phyloP scores from a whole-genome alignment of 2,797 vertebrate species.

The Scolopax rusticola region DNA sequence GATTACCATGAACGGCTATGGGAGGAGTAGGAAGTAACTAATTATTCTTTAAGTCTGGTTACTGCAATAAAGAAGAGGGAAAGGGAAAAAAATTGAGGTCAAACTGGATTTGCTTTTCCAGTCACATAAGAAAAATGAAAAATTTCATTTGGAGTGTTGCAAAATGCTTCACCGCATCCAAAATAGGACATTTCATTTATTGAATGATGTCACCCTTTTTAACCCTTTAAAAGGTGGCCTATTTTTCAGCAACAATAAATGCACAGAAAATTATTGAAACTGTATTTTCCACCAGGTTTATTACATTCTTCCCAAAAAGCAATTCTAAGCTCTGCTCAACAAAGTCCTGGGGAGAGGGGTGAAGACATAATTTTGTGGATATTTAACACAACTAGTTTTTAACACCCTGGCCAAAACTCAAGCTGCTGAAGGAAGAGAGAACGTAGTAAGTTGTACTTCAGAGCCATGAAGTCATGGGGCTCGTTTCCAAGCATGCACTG shows the following conservation, averaged over 20 bases:
- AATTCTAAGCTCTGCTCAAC: background rate
- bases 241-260: background rate
- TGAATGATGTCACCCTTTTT: background rate
- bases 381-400: background rate
- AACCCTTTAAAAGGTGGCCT: background rate
- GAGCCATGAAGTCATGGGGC: background rate
- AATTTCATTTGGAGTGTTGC: background rate
- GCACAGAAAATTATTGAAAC: background rate
- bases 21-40: background rate
- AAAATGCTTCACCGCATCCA: conserved; percentile 13
- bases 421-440: background rate
- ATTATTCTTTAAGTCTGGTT: background rate
- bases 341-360: background rate
- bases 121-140: background rate
- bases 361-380: background rate
- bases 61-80: background rate
- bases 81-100: background rate
- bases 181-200: background rate
- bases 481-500: background rate
- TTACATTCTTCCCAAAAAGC: background rate
- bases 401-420: background rate
- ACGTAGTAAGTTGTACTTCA: background rate
- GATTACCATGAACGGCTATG: background rate
- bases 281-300: fast-evolving
- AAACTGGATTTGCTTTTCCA: conserved; percentile 2